Evolutionary conservation across 2,113 vertebrate genomes (phyloP).

Genomic region (Chelonoidis abingdonii): DNA sequence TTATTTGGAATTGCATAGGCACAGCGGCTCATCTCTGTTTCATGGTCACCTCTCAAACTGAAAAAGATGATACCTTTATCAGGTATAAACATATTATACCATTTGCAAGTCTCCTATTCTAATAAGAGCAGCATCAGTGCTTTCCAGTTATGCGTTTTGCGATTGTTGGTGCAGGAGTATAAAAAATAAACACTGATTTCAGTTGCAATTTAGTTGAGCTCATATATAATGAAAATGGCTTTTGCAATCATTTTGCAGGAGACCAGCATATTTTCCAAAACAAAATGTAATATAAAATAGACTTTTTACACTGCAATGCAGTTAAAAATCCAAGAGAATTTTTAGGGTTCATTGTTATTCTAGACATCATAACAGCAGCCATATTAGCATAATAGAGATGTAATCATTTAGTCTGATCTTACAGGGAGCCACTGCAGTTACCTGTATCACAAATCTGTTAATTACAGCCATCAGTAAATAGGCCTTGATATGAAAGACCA

Average conservation of each 20-base stretch:
- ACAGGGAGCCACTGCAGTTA: neutral
- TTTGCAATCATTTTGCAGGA: neutral
- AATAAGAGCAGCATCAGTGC: neutral
- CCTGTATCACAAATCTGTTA: neutral
- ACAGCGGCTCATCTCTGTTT: neutral
- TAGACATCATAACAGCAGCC: neutral
- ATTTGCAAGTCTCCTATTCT: neutral
- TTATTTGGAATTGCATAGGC: neutral
- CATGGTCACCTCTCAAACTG: neutral
- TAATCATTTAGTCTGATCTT: neutral
- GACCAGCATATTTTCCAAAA: neutral
- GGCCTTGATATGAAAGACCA: neutral
- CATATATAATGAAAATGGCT: neutral
- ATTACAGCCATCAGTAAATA: neutral
- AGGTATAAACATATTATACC: neutral
- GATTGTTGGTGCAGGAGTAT: neutral
- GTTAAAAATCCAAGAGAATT: neutral
- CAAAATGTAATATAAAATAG: neutral
- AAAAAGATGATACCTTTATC: neutral
- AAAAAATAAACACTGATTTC: neutral
- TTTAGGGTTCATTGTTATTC: neutral
- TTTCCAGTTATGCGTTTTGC: neutral
- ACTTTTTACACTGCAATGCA: neutral
- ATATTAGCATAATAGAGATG: neutral
- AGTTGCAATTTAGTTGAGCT: neutral